Base-by-base conservation (phyloP, 2,113 vertebrate genomes). In the Zingel zingel region DNA sequence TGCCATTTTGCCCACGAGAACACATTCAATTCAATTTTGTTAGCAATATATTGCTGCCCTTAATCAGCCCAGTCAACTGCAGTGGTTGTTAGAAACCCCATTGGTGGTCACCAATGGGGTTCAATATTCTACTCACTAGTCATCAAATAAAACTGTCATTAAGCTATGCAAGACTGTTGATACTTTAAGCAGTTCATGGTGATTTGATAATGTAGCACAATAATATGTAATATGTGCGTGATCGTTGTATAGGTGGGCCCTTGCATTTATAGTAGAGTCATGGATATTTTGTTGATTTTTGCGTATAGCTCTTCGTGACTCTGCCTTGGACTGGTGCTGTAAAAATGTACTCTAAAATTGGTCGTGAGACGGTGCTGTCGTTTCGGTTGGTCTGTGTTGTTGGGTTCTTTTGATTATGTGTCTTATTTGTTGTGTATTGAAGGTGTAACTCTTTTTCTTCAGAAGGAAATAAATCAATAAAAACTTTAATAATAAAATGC, bases 1-100 rank as follows among this genome's bases (percentile, higher is more conserved):
- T 74, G 69, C 43, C 62, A 53, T 74, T 74, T 13, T 57, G 19
- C 39, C 39, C 47, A 63, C 70, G 50, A 82, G 69, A 74, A 64
- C 39, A 36, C 56, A 82, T 73, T 30, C 19, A 74, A 78, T 81
- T 69, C 18, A 14, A 14, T 62, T 59, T 47, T 14, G 30, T 71
- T 62, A 25, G 7, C 15, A 62, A 77, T 19, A 73, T 14, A 72
- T 7, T 16, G 27, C 66, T 2, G 2, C 8, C 39, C 11, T 62
- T 78, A 50, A 77, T 72, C 62, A 39, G 39, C 6, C 30, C 53
- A 45, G 45, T 16, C 58, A 48, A 65, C 70, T 27, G 27, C 18
- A 23, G 48, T 57, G 54, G 36, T 63, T 48, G 62, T 63, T 43
- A 10, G 63, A 25, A 33, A 61, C 14, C 21, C 25, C 23, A 39